These are phyloP conservation scores for Xenentodon cancila DNA, from an alignment of 2,797 vertebrate genomes.

Conservation along the genomic window DNA sequence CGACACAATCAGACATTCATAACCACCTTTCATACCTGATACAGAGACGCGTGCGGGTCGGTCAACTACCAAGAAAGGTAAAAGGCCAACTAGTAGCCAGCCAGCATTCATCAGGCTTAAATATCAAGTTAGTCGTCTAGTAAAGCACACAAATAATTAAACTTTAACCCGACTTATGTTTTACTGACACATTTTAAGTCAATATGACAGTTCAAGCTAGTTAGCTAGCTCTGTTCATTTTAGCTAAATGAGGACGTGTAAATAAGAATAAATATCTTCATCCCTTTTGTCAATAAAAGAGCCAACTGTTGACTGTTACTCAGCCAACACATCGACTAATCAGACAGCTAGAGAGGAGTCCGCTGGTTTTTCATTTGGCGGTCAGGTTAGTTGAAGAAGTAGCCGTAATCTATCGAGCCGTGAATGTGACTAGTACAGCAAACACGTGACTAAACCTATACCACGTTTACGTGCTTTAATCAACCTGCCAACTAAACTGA, in stretches of 20 bases:
- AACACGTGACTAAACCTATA: too few species aligned
- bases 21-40: not conserved
- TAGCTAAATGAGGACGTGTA: too few species aligned
- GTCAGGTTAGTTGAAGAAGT: not conserved
- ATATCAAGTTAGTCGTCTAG: not conserved
- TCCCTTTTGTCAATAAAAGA: not conserved
- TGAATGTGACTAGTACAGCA: too few species aligned
- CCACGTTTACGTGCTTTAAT: too few species aligned
- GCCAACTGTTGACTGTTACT: not conserved
- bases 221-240: too few species aligned
- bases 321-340: not conserved
- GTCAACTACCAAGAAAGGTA: not conserved
- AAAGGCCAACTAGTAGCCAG: not conserved
- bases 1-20: constrained; percentile 2
- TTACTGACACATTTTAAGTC: too few species aligned
- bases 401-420: not conserved
- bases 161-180: too few species aligned
- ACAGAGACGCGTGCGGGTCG: not conserved
- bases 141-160: too few species aligned
- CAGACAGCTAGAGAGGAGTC: too few species aligned
- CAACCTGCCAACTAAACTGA: too few species aligned
- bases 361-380: not conserved
- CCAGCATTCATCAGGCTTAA: not conserved
- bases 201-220: too few species aligned
- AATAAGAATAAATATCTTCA: not conserved